phyloP scores from a whole-genome alignment of 2,797 vertebrate species.

The Ptychadena robeensis region DNA sequence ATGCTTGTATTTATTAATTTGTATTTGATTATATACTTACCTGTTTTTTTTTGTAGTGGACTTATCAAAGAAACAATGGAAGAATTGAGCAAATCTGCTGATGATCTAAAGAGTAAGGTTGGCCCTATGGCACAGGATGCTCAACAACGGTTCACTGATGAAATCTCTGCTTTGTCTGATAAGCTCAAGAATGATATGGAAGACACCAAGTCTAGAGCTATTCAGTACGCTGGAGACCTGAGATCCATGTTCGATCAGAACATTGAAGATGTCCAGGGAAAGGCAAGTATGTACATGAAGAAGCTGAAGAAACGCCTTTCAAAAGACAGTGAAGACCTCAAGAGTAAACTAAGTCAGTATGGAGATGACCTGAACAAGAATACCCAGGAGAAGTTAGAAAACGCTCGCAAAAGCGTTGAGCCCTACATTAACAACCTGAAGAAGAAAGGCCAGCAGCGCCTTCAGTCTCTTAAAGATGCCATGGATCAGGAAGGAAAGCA shows the following conservation, averaged over 20 bases:
- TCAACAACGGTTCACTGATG: slow-evolving; percentile 72
- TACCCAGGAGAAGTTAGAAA: slow-evolving; percentile 74
- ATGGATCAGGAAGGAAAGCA: slow-evolving; percentile 63
- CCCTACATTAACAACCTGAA: slow-evolving; percentile 72
- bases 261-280: slow-evolving; percentile 74
- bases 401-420: slow-evolving; percentile 68
- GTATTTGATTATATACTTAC: background rate
- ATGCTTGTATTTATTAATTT: too few species aligned
- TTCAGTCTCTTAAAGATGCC: slow-evolving; percentile 69
- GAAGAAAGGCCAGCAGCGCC: slow-evolving; percentile 66
- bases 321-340: slow-evolving; percentile 78
- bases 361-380: slow-evolving; percentile 77
- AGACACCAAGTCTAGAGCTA: slow-evolving; percentile 75
- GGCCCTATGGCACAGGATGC: slow-evolving; percentile 72
- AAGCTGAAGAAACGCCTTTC: slow-evolving; percentile 78
- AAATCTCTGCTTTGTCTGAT: slow-evolving; percentile 74
- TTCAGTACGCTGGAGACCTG: slow-evolving; percentile 76
- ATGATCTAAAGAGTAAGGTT: slow-evolving; percentile 57
- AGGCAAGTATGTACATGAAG: slow-evolving; percentile 70
- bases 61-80: slow-evolving; percentile 78
- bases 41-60: slow-evolving; percentile 68
- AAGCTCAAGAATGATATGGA: slow-evolving; percentile 74
- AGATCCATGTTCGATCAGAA: slow-evolving; percentile 75
- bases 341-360: slow-evolving; percentile 74
- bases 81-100: slow-evolving; percentile 73